phyloP scores from a whole-genome alignment of 2,797 vertebrate genomes.

The Danio aesculapii region DNA sequence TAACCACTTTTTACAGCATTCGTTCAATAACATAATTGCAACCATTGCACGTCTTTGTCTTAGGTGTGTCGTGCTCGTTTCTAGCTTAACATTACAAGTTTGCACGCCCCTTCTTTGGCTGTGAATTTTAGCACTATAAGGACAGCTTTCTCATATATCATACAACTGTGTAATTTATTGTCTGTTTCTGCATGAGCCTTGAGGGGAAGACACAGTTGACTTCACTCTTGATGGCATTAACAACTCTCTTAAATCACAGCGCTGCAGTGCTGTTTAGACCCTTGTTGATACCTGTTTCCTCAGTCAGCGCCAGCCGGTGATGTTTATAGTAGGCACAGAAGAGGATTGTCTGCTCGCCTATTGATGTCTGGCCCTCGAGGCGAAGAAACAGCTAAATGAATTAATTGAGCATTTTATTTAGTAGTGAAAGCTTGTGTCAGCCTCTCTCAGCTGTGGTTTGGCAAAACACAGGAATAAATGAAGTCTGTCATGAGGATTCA shows the following conservation, averaged over 20 bases:
- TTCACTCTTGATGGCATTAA: slow-evolving; percentile 22
- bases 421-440: slow-evolving; percentile 67
- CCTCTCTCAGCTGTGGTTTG: slow-evolving; percentile 65
- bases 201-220: slow-evolving; percentile 36
- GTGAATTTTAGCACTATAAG: slow-evolving; percentile 41
- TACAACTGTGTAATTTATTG: slow-evolving; percentile 22
- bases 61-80: background rate
- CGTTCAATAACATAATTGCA: background rate
- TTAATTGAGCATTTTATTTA: slow-evolving; percentile 71
- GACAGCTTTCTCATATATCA: slow-evolving; percentile 6
- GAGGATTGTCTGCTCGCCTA: slow-evolving; percentile 62
- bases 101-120: slow-evolving; percentile 34
- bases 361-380: slow-evolving; percentile 55
- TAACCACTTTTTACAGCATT: slow-evolving; percentile 27
- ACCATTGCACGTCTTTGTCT: background rate
- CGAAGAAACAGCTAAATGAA: slow-evolving; percentile 69
- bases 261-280: slow-evolving; percentile 33
- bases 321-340: slow-evolving; percentile 66
- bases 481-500: slow-evolving; percentile 33
- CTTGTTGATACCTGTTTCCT: slow-evolving; percentile 63
- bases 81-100: background rate
- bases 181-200: slow-evolving; percentile 5
- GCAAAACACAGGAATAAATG: slow-evolving; percentile 46
- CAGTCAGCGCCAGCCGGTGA: slow-evolving; percentile 56
- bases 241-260: slow-evolving; percentile 35